Evolutionary conservation across 2,888 invertebrate species (phyloP).

Genomic region (Erpobdella octoculata): DNA sequence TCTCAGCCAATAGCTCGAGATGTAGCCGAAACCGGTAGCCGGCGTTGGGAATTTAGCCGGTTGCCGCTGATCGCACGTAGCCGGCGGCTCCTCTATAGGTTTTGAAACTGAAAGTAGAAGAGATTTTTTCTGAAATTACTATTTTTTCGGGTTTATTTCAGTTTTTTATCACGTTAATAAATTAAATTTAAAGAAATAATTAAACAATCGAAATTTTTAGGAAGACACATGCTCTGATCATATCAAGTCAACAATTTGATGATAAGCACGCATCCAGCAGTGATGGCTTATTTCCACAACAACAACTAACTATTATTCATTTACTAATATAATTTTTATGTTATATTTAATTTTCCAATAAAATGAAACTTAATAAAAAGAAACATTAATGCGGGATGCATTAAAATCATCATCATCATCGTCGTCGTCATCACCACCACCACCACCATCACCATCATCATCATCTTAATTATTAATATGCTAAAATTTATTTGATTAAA

Average conservation of each 20-base stretch:
- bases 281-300: too few relatives aligned
- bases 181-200: too few relatives aligned
- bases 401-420: neutral
- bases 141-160: neutral
- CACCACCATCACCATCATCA: neutral
- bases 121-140: neutral
- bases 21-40: slow-evolving; percentile 22
- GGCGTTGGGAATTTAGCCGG: slow-evolving; percentile 14
- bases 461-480: neutral
- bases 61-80: neutral
- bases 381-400: neutral
- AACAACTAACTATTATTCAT: too few relatives aligned
- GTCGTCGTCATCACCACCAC: neutral
- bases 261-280: too few relatives aligned
- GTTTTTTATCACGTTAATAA: neutral
- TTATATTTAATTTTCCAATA: neutral
- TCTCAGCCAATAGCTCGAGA: slow-evolving; percentile 27
- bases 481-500: too few relatives aligned
- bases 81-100: neutral
- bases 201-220: too few relatives aligned
- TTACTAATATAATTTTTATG: neutral
- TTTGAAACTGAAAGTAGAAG: neutral
- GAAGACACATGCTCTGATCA: too few relatives aligned
- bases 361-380: neutral
- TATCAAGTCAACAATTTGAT: too few relatives aligned